Evolutionary conservation across 2,113 vertebrate species (phyloP).

Genomic region (Bagarius yarrelli): DNA sequence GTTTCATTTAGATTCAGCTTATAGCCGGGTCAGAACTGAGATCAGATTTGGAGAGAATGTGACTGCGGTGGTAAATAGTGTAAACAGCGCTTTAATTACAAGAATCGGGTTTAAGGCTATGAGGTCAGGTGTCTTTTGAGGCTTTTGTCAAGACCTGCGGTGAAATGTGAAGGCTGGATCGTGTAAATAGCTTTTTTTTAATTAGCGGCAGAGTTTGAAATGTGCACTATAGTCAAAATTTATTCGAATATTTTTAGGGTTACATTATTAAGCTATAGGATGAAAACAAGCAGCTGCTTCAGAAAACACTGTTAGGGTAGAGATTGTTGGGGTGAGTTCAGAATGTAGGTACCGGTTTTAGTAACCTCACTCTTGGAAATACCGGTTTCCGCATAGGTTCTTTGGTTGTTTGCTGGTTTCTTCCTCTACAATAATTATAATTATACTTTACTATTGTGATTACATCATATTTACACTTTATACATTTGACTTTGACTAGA

Average conservation of each 20-base stretch:
- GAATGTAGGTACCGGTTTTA: too few relatives aligned
- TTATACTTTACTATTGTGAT: background rate
- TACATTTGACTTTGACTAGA: background rate
- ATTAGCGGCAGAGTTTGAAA: background rate
- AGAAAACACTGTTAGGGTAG: background rate
- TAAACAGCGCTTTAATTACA: background rate
- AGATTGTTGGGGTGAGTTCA: too few relatives aligned
- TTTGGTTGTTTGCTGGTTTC: background rate
- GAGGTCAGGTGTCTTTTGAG: background rate
- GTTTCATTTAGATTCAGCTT: background rate
- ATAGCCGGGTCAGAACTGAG: background rate
- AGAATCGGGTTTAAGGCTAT: too few relatives aligned
- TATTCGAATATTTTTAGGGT: background rate
- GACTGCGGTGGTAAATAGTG: background rate
- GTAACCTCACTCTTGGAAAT: background rate
- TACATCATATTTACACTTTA: background rate
- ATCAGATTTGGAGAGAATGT: background rate
- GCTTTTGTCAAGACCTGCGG: background rate
- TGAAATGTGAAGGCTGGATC: background rate
- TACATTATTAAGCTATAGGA: background rate
- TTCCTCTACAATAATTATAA: background rate
- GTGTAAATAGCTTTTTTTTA: background rate
- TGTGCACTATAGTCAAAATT: background rate
- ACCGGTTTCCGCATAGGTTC: background rate
- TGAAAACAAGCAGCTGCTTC: background rate